Evolutionary conservation across 2,113 vertebrate genomes (phyloP).

Genomic region (Nyctereutes procyonoides): DNA sequence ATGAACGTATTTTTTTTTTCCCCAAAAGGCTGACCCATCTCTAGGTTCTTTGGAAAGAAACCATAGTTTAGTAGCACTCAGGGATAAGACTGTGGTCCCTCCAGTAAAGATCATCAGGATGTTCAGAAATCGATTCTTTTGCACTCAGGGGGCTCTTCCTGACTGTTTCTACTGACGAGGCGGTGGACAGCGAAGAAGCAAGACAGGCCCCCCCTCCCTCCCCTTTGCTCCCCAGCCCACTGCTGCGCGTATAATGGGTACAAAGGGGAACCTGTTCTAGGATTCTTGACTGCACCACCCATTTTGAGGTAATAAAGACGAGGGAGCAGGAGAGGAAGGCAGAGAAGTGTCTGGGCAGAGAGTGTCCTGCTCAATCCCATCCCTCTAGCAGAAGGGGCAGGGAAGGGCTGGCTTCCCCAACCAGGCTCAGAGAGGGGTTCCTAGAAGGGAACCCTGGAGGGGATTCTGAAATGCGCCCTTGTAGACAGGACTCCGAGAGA

Average conservation of each 20-base stretch:
- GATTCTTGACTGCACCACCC: not conserved
- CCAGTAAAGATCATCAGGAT: not conserved
- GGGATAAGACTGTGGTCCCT: not conserved
- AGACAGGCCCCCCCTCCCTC: too few relatives aligned
- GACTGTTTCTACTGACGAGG: not conserved
- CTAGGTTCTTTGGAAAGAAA: not conserved
- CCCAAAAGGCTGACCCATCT: not conserved
- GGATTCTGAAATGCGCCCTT: not conserved
- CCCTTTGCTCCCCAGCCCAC: too few relatives aligned
- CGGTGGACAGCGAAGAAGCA: too few relatives aligned
- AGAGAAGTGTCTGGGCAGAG: not conserved
- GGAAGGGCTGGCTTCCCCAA: not conserved
- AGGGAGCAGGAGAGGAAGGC: not conserved
- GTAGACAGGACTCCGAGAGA: not conserved
- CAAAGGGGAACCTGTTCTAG: not conserved
- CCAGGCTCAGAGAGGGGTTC: not conserved
- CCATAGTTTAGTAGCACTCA: too few relatives aligned
- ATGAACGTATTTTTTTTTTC: too few relatives aligned
- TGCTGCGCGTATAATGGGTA: too few relatives aligned
- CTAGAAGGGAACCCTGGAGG: not conserved
- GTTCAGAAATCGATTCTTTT: not conserved
- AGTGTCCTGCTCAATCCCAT: fast-evolving
- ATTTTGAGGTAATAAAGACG: not conserved
- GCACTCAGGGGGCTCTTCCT: not conserved
- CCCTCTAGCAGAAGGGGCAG: fast-evolving